Percentiles rank a stretch among this genome's conserved stretches.
These are phyloP conservation scores for Aspidiotus rigidus DNA, from an alignment of 2,888 invertebrate genomes.

Conservation along the genomic window DNA sequence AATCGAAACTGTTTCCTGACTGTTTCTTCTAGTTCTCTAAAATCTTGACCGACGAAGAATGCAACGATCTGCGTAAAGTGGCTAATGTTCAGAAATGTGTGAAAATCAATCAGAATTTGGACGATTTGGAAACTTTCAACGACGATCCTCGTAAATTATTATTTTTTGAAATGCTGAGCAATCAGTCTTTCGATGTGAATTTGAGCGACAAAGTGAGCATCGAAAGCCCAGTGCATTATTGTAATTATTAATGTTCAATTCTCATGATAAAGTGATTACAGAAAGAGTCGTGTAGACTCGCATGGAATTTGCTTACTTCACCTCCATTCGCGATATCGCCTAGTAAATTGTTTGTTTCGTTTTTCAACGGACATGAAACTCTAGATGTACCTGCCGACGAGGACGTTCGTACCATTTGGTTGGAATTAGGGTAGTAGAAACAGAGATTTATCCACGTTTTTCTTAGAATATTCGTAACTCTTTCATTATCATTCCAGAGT, in stretches of 20 bases:
- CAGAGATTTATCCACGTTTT: background rate
- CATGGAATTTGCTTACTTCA: slow-evolving; percentile 74
- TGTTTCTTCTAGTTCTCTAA: slow-evolving; percentile 69
- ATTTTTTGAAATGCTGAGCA: slow-evolving; percentile 97
- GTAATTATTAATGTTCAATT: too few relatives aligned
- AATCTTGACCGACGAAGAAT: slow-evolving; percentile 66
- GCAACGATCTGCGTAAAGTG: slow-evolving; percentile 55
- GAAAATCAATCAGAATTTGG: slow-evolving; percentile 89
- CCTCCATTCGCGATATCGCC: slow-evolving; percentile 67
- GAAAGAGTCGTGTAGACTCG: slow-evolving; percentile 81
- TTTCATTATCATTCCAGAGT: slow-evolving; percentile 51
- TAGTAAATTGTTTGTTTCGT: slow-evolving; percentile 76
- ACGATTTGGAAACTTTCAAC: slow-evolving; percentile 82
- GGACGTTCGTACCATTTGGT: slow-evolving; percentile 77
- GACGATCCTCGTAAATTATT: slow-evolving; percentile 88
- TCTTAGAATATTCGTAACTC: background rate
- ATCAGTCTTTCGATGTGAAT: slow-evolving; percentile 74
- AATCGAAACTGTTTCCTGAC: background rate
- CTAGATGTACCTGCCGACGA: slow-evolving; percentile 63
- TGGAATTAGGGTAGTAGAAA: slow-evolving; percentile 53
- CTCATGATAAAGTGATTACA: slow-evolving; percentile 42
- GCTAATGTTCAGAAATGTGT: slow-evolving; percentile 92
- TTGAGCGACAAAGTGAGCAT: too few relatives aligned
- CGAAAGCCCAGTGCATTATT: too few relatives aligned
- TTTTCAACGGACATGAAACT: slow-evolving; percentile 70